Base-by-base conservation (phyloP, 2,797 vertebrate genomes). In the Melanogrammus aeglefinus region DNA sequence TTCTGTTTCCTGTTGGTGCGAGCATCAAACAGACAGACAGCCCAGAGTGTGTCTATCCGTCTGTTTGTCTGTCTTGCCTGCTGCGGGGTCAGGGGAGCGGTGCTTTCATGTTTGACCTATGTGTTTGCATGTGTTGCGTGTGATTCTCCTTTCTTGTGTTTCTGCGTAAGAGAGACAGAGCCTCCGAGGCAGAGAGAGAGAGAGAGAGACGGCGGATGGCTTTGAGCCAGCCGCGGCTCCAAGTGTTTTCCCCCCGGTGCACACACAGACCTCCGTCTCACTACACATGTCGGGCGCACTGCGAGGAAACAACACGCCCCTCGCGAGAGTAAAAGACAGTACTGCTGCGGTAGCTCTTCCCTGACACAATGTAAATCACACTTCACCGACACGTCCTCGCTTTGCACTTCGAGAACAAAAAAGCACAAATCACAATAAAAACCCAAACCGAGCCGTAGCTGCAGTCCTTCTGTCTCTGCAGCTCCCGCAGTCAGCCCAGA, bases 341-440 rank as follows among this genome's bases (percentile, higher is more conserved):
- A 83, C 72, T 85, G 88, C 86, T 83, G 84, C 81, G 81, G 80
- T 82, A 84, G 88, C 87, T 80, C 80, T 90, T 91, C 88, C 75
- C 76, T 83, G 85, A 91, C 85, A 82, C 76, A 82, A 80, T 73
- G 8, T 75, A 27, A 80, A 83, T 76, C 78, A 16, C 74, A 71
- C 82, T 80, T 72, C 80, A 31, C 79, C 76, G 0, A 83, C 74
- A 86, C 88, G 83, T 76, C 79, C 69, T 80, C 76, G 82, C 79
- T 74, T 81, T 80, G 86, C 86, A 91, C 88, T 92, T 92, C 90
- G 87, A 79, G 85, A 83, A 84, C 82, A 86, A 88, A 83, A n/a
- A n/a, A n/a, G n/a, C 13, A 51, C 47, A 85, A 83, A 29, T 24
- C 7, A 69, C 21, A 69, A 69, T 24, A 27, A 69, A 69, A 69